Evolutionary conservation across 2,113 vertebrate species (phyloP).

Genomic region (Ariopsis seemanni): DNA sequence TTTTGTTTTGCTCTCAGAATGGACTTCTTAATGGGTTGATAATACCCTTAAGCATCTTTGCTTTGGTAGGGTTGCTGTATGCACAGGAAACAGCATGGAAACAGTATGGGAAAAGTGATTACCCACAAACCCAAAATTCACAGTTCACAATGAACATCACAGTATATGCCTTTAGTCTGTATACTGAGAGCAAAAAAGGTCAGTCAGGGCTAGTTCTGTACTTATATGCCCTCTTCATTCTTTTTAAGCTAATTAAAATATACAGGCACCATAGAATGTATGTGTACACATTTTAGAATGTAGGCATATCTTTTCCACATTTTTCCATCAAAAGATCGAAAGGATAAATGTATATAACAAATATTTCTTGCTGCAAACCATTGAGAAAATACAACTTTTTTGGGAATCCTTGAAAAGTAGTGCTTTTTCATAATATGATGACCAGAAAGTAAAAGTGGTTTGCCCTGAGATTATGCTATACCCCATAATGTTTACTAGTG

Average conservation of each 20-base stretch:
- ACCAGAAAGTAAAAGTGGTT: background rate
- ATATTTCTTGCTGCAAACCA: background rate
- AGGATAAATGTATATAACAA: background rate
- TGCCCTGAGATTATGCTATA: background rate
- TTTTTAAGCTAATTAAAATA: background rate
- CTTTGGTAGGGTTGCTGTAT: slow-evolving; percentile 34
- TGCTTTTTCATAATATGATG: background rate
- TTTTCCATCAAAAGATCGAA: background rate
- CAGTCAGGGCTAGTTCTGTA: background rate
- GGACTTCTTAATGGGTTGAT: background rate
- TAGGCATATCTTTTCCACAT: background rate
- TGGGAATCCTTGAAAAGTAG: background rate
- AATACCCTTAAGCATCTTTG: slow-evolving; percentile 25
- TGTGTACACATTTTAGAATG: background rate
- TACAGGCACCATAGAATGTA: background rate
- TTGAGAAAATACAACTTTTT: background rate
- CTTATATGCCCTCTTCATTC: background rate
- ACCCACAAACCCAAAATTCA: slow-evolving; percentile 45
- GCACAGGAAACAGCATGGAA: slow-evolving; percentile 15
- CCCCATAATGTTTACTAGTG: background rate
- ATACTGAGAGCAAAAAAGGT: slow-evolving; percentile 41
- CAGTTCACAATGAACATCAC: slow-evolving; percentile 39
- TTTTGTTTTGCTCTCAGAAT: background rate
- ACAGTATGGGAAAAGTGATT: slow-evolving; percentile 46
- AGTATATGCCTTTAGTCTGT: slow-evolving; percentile 33